A percentile compares a stretch with the other conserved stretches of the same genome.
Evolutionary conservation across 2,888 invertebrate genomes (phyloP).

Genomic region (Thymelicus acteon): DNA sequence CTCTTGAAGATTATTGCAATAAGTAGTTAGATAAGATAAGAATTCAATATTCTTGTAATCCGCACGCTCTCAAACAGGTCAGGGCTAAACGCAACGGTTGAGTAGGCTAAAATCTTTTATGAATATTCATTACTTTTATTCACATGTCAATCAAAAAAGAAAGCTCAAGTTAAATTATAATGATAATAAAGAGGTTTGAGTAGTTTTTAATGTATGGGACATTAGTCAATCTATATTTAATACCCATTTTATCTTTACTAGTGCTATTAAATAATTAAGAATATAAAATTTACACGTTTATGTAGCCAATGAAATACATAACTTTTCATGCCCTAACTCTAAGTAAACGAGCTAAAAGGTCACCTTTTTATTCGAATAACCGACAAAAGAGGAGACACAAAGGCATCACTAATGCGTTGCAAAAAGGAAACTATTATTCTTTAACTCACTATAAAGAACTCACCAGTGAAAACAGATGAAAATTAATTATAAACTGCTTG

Average conservation of each 20-base stretch:
- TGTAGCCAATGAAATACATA: too few species aligned
- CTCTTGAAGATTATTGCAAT: conserved; percentile 3
- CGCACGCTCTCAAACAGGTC: conserved; percentile 13
- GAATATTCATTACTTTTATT: conserved; percentile 31
- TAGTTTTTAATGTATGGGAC: conserved; percentile 18
- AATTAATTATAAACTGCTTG: neutral
- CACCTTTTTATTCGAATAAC: too few species aligned
- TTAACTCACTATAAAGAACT: too few species aligned
- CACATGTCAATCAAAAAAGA: conserved; percentile 23
- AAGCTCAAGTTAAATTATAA: conserved; percentile 26
- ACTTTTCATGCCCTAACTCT: too few species aligned
- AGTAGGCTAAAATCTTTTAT: conserved; percentile 19
- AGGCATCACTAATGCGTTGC: too few species aligned
- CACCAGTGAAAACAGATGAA: neutral
- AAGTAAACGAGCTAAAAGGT: too few species aligned
- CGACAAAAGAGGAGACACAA: too few species aligned
- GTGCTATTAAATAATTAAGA: neutral
- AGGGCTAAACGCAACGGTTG: conserved; percentile 15
- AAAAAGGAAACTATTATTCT: too few species aligned
- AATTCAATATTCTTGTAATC: neutral
- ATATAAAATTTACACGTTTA: neutral
- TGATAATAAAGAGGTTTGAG: conserved; percentile 9
- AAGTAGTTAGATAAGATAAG: conserved; percentile 6
- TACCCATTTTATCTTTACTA: conserved; percentile 12
- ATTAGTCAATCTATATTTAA: conserved; percentile 26